Percentiles rank a stretch among this genome's conserved stretches.
Evolutionary conservation across 2,797 vertebrate species (phyloP).

Genomic region (Rhynchotus rufescens): DNA sequence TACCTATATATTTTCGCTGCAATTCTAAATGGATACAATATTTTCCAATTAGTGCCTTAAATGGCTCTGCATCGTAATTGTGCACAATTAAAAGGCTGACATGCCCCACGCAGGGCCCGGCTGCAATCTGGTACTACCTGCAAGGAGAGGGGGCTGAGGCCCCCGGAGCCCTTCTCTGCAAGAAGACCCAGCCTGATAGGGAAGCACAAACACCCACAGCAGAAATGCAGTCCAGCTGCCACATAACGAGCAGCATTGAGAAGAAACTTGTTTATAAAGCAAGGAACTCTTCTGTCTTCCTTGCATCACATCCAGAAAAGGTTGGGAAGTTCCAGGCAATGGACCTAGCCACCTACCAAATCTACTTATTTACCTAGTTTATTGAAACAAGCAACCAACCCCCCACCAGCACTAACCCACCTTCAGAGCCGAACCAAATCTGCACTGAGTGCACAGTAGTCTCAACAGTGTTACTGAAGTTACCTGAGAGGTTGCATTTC

Average conservation of each 20-base stretch:
- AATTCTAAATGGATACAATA: slow-evolving; percentile 69
- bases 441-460: neutral
- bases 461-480: slow-evolving; percentile 15
- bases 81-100: slow-evolving; percentile 39
- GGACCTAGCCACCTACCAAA: neutral
- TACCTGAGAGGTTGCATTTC: slow-evolving; percentile 33
- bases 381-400: neutral
- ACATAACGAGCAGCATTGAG: neutral
- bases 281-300: neutral
- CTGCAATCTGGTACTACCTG: neutral
- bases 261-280: neutral
- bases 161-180: neutral
- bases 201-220: neutral
- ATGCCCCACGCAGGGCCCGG: neutral
- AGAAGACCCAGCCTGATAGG: neutral
- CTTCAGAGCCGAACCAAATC: neutral
- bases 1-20: slow-evolving; percentile 69
- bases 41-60: slow-evolving; percentile 71
- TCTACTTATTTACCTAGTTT: neutral
- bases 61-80: slow-evolving; percentile 50
- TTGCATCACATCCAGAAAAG: neutral
- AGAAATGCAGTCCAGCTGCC: neutral
- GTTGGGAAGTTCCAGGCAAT: neutral
- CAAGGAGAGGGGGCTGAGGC: neutral
- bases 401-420: too few species aligned